Base-by-base conservation (phyloP, 2,888 invertebrate species). In the Scaptomyza parva region DNA sequence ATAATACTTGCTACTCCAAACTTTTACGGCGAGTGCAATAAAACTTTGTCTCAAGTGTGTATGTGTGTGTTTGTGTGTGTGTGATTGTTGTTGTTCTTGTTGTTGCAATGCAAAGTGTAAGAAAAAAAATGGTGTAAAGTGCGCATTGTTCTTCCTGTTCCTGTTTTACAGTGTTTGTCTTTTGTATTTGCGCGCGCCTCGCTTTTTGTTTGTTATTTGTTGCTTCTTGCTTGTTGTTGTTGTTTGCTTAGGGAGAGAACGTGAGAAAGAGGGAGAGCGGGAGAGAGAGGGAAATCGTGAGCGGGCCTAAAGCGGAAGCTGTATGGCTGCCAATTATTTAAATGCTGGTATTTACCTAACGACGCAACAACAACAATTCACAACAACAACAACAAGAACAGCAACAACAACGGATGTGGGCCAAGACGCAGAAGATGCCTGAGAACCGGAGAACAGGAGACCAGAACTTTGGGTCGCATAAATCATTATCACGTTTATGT, bases 401-500 rank as follows among this genome's bases (percentile, higher is more conserved):
- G n/a, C 18, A 30, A 28, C 51, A 40, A 57, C 61, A 50, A 52
- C 86, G 81, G 86, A 81, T 83, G 84, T 81, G 81, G 81, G 86
- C 86, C 86, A 86, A 73, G 63, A 55, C 43, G 35, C 35, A 28
- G 54, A 47, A 18, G 57, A 52, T 33, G 24, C 39, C 30, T 24
- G 26, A 44, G n/a, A n/a, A n/a, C 11, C 3, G 33, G 17, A 44
- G 52, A n/a, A n/a, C n/a, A 28, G 24, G 53, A 68, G 39, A 14
- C 14, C 33, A 12, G 22, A 48, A 45, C 43, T 43, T 43, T 41
- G 63, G 51, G 51, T 45, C 67, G 72, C 78, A 86, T 82, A 86
- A 86, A 82, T 82, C 87, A 82, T 82, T 82, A 82, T 86, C 87
- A 78, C 87, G 84, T 86, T 81, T 86, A 81, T 81, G 81, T 86